Evolutionary conservation across 2,113 vertebrate genomes (phyloP).

Genomic region (Recurvirostra avosetta): DNA sequence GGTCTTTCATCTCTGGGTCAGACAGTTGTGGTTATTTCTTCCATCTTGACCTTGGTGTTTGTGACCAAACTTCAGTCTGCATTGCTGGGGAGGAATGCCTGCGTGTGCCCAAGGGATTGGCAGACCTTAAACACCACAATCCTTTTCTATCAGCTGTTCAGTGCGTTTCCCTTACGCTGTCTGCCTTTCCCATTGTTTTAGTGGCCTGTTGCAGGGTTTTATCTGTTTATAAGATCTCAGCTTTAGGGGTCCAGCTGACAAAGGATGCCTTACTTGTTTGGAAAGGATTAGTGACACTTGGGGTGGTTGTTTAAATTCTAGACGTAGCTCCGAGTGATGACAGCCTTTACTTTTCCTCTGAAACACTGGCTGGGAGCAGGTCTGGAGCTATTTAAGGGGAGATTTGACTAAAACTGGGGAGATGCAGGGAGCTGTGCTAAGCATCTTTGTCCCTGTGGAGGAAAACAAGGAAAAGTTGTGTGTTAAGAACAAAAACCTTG

Average conservation of each 20-base stretch:
- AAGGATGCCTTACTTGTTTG: background rate
- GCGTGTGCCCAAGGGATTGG: rapidly evolving
- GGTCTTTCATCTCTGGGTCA: background rate
- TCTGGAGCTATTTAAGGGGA: background rate
- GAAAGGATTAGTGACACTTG: background rate
- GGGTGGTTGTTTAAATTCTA: background rate
- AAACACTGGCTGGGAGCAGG: background rate
- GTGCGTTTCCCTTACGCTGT: rapidly evolving
- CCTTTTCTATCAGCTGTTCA: background rate
- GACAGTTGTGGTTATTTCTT: rapidly evolving
- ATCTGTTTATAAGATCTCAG: rapidly evolving
- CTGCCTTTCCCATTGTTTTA: background rate
- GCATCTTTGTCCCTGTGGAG: background rate
- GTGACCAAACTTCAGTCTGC: background rate
- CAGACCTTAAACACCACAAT: rapidly evolving
- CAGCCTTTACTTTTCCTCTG: background rate
- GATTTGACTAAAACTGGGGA: background rate
- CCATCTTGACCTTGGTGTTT: background rate
- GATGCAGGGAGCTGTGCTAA: background rate
- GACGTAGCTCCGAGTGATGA: rapidly evolving
- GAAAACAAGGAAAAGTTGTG: background rate
- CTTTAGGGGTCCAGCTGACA: background rate
- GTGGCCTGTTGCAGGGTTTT: background rate
- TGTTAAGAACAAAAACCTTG: background rate
- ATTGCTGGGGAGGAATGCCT: background rate